A percentile compares a stretch with the other conserved stretches of the same genome.
Conservation (phyloP, 2,888 invertebrate genomes). For the Cryptops parisi region DNA sequence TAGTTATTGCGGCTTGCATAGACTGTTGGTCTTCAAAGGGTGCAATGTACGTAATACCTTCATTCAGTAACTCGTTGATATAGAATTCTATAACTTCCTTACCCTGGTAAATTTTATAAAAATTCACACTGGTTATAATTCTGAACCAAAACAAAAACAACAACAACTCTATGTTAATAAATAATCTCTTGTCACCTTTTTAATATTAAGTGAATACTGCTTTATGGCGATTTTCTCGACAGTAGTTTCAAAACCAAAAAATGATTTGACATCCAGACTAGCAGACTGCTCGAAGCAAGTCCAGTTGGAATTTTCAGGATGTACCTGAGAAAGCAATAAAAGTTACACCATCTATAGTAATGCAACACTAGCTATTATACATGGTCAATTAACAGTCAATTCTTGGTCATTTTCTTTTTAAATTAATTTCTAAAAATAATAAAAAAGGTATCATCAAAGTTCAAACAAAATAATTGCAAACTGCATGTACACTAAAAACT, state of each 20-base stretch:
- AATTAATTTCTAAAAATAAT: constrained; percentile 1
- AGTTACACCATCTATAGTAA: too few relatives aligned
- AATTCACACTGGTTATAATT: too few relatives aligned
- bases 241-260: constrained; percentile 85
- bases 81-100: constrained; percentile 89
- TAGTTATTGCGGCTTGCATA: too few relatives aligned
- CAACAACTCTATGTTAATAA: too few relatives aligned
- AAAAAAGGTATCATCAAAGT: background rate
- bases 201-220: constrained; percentile 76
- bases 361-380: too few relatives aligned
- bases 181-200: constrained; percentile 41
- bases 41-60: constrained; percentile 52
- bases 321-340: constrained; percentile 45
- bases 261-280: constrained; percentile 79
- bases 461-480: too few relatives aligned
- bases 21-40: constrained; percentile 40
- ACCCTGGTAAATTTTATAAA: constrained; percentile 46
- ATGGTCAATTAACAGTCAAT: too few relatives aligned
- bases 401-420: background rate
- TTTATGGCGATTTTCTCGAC: constrained; percentile 94
- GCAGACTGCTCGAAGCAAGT: constrained; percentile 93
- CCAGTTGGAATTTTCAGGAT: constrained; percentile 86
- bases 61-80: constrained; percentile 56
- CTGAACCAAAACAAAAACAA: background rate
- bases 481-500: too few relatives aligned